These are phyloP conservation scores for Lycaena phlaeas DNA, from an alignment of 2,888 invertebrate genomes.

Conservation along the genomic window DNA sequence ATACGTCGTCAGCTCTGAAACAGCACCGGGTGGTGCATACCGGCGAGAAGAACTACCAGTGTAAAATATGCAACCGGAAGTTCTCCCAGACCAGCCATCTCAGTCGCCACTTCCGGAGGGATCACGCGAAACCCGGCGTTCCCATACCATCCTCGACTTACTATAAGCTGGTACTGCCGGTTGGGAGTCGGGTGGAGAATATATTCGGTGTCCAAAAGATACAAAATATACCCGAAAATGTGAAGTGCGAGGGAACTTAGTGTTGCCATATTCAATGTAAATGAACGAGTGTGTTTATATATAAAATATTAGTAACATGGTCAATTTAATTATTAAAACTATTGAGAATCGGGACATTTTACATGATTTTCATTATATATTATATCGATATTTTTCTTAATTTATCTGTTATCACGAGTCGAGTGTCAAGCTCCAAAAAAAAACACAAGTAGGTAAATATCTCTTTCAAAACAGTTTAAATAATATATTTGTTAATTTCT, in stretches of 20 bases:
- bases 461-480: no score
- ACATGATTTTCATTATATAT: no score
- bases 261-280: no score
- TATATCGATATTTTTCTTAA: no score
- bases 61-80: constrained; percentile 56
- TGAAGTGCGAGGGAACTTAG: constrained; percentile 11
- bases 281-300: no score
- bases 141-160: constrained; percentile 44
- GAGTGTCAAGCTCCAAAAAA: no score
- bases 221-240: constrained; percentile 6
- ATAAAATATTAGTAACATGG: no score
- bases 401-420: no score
- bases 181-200: background rate
- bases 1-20: constrained; percentile 57
- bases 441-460: no score
- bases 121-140: constrained; percentile 47
- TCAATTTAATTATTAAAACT: no score
- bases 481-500: no score
- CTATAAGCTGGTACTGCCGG: constrained; percentile 37
- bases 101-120: constrained; percentile 54
- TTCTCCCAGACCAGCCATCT: constrained; percentile 60
- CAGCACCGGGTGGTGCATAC: constrained; percentile 61
- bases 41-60: constrained; percentile 60
- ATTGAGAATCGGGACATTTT: no score
- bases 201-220: constrained; percentile 3